A percentile compares a stretch with the other conserved stretches of the same genome.
These are phyloP conservation scores for Rhagoletis zephyria DNA, from an alignment of 1,140 invertebrate genomes.

Conservation along the genomic window DNA sequence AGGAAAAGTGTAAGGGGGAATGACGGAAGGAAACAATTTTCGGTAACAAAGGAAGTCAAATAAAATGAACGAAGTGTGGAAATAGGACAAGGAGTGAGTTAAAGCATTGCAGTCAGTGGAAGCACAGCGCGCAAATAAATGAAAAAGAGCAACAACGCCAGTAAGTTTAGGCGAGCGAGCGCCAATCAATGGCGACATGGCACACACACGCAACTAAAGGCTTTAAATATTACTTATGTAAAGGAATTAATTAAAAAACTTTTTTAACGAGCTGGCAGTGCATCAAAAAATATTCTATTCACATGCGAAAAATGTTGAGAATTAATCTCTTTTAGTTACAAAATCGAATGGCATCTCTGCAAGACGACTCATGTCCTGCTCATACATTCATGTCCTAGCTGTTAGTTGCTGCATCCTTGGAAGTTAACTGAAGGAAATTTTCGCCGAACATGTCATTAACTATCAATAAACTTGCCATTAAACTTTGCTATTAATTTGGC, in stretches of 20 bases:
- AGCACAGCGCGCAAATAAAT: background rate
- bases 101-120: background rate
- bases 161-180: background rate
- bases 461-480: conserved; percentile 49
- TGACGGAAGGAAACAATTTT: conserved; percentile 24
- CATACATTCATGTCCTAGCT: background rate
- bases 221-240: background rate
- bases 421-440: conserved; percentile 34
- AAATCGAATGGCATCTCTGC: background rate
- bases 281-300: background rate
- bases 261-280: conserved; percentile 62
- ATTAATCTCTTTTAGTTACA: background rate
- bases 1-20: background rate
- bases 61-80: background rate
- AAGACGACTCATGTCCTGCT: background rate
- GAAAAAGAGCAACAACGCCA: background rate
- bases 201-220: conserved; percentile 9
- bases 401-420: background rate
- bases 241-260: conserved; percentile 72
- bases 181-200: conserved; percentile 19
- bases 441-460: conserved; percentile 43
- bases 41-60: background rate
- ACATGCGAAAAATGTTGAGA: conserved; percentile 20
- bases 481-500: conserved; percentile 51
- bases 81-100: background rate